Evolutionary conservation across 1,140 invertebrate species (phyloP), one percentile per base, ranked within the genome.

Genomic region (Helicoverpa zea): DNA sequence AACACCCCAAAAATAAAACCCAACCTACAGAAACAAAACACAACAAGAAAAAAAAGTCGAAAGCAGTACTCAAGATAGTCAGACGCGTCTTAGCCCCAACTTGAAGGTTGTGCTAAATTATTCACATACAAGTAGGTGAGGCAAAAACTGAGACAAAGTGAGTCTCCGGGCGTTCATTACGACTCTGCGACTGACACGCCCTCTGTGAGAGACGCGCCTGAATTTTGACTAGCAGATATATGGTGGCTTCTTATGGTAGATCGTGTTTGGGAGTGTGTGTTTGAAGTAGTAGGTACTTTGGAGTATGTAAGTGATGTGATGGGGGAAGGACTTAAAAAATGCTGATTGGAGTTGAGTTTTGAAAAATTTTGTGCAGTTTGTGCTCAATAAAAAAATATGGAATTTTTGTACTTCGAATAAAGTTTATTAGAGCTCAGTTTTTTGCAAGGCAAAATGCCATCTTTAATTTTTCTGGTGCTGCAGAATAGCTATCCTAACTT

Each of bases 91-190:
- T 52, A 52, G 23, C 23, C 52, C 51, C 10, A 49, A 61, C 75
- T 77, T 70, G 63, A 78, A 78, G 75, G 56, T 51, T 80, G 64
- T 54, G 43, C 70, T 85, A 82, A 87, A 85, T 87, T 88, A 88
- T 88, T 85, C 87, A 88, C 80, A 81, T 76, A 84, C 81, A 87
- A 81, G 81, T 81, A 85, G 47, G 59, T 75, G 79, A 58, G 77
- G 75, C 79, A 74, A 74, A 74, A 80, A 74, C 47, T 11, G 68
- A 74, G 79, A 74, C 70, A 74, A 74, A 83, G 83, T 77, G 75
- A 70, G 47, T 64, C 75, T 77, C 59, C 47, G 9, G 61, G 75
- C 75, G 23, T 64, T 66, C 59, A 64, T 77, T 64, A 66, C 59
- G 75, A 11, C 75, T 11, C 43, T 66, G 59, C 29, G n/a, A 35